A percentile compares a stretch with the other conserved stretches of the same genome.
These are phyloP conservation scores for Acarapis woodi DNA, from an alignment of 1,140 invertebrate species.

Conservation along the genomic window DNA sequence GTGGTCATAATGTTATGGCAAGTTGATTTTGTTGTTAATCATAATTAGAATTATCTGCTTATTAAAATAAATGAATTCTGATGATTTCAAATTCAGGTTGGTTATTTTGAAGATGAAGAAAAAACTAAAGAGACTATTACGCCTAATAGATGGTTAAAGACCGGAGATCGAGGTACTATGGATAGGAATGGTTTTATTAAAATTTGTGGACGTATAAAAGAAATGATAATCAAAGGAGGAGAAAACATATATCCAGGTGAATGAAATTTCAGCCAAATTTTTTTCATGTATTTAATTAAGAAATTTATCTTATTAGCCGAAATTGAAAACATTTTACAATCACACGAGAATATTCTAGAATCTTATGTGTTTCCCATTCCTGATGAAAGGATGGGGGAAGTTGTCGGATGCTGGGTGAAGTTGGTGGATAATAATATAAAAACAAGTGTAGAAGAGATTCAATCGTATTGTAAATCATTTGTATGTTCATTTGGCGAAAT, in stretches of 20 bases:
- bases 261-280: too few species aligned
- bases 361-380: conserved; percentile 24
- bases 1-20: conserved; percentile 32
- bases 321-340: conserved; percentile 17
- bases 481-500: neutral
- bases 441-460: neutral
- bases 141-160: conserved; percentile 15
- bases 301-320: too few species aligned
- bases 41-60: too few species aligned
- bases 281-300: too few species aligned
- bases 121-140: conserved; percentile 42
- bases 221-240: conserved; percentile 12
- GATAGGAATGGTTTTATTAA: conserved; percentile 39
- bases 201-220: conserved; percentile 37
- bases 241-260: conserved; percentile 13
- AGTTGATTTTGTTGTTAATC: too few species aligned
- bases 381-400: neutral
- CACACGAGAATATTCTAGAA: conserved; percentile 41
- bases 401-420: neutral
- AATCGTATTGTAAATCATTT: neutral
- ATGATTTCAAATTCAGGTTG: too few species aligned
- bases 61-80: too few species aligned
- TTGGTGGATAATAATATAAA: neutral
- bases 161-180: conserved; percentile 39
- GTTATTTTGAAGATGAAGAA: conserved; percentile 50